Conservation (phyloP, 2,113 vertebrate species). For the Eira barbara region DNA sequence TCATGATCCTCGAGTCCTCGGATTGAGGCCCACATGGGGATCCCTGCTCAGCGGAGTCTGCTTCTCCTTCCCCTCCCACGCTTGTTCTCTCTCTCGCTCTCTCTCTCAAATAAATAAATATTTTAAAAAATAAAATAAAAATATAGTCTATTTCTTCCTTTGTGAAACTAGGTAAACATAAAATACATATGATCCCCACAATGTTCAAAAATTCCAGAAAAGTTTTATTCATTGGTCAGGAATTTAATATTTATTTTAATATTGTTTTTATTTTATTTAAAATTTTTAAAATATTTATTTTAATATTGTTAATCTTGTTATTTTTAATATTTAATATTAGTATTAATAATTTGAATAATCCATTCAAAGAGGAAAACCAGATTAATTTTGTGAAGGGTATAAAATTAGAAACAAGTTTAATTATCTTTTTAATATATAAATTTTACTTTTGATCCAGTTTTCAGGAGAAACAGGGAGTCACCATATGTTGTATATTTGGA, state of each 20-base stretch:
- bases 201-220: background rate
- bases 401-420: background rate
- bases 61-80: too few relatives aligned
- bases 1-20: too few relatives aligned
- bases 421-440: background rate
- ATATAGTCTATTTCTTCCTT: background rate
- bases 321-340: background rate
- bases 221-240: background rate
- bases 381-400: background rate
- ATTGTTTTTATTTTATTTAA: too few relatives aligned
- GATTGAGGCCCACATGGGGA: too few relatives aligned
- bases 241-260: too few relatives aligned
- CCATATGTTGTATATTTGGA: background rate
- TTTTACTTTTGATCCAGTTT: constrained; percentile 21
- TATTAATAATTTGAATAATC: constrained; percentile 13
- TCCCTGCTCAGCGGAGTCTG: too few relatives aligned
- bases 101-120: too few relatives aligned
- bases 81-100: too few relatives aligned
- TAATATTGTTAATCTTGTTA: too few relatives aligned
- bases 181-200: background rate
- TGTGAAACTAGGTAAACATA: constrained; percentile 16
- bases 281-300: too few relatives aligned
- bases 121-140: too few relatives aligned
- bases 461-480: background rate
- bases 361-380: background rate